These are phyloP conservation scores for Zaprionus lineosus DNA, from an alignment of 2,888 invertebrate genomes.

Conservation along the genomic window DNA sequence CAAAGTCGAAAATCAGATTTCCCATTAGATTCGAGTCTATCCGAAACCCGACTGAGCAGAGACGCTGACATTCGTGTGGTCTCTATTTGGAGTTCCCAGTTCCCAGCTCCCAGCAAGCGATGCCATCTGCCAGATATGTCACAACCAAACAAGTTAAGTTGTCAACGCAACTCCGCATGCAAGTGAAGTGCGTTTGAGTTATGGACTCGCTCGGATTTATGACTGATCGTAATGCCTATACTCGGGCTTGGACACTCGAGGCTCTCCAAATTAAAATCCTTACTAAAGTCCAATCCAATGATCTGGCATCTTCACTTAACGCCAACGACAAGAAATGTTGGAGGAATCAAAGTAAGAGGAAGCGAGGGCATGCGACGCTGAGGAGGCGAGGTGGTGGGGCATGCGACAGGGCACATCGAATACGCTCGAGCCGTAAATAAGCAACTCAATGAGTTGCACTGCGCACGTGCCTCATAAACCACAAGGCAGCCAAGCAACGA, in stretches of 20 bases:
- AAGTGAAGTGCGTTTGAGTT: constrained; percentile 68
- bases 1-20: constrained; percentile 67
- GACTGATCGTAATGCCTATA: background rate
- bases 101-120: constrained; percentile 38
- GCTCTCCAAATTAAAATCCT: too few relatives aligned
- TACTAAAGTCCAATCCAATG: too few relatives aligned
- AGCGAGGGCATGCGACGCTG: constrained; percentile 2
- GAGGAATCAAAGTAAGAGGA: too few relatives aligned
- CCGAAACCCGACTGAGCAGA: constrained; percentile 50
- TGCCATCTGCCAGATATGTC: constrained; percentile 62
- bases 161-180: constrained; percentile 68
- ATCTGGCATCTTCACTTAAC: constrained; percentile 67
- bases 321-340: constrained; percentile 35
- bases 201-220: constrained; percentile 42
- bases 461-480: constrained; percentile 77
- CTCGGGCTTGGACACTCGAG: too few relatives aligned
- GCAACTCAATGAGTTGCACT: constrained; percentile 75
- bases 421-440: constrained; percentile 72
- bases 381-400: background rate
- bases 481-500: constrained; percentile 35
- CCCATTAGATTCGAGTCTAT: constrained; percentile 66
- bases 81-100: constrained; percentile 5
- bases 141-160: constrained; percentile 71
- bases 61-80: constrained; percentile 45
- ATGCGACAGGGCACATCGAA: constrained; percentile 51